Evolutionary conservation across 2,888 invertebrate species (phyloP).

Genomic region (Drosophila vallismaia): DNA sequence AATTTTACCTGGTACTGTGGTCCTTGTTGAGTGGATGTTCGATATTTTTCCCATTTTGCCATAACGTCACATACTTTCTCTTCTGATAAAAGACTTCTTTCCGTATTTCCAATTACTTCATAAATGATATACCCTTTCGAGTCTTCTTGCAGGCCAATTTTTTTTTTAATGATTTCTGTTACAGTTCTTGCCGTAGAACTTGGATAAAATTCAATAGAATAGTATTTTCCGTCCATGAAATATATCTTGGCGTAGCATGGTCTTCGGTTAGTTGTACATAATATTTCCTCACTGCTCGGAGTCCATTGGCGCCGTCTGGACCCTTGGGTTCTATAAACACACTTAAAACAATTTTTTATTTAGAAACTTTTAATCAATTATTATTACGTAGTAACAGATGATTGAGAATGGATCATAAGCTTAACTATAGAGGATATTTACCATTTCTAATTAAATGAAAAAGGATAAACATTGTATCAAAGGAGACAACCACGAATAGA

Average conservation of each 20-base stretch:
- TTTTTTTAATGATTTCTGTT: conserved; percentile 93
- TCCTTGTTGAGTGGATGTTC: conserved; percentile 88
- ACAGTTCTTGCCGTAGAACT: conserved; percentile 96
- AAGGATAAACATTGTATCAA: no score
- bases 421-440: no score
- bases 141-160: conserved; percentile 88
- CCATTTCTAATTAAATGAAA: no score
- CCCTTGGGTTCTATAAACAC: conserved; percentile 89
- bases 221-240: conserved; percentile 97
- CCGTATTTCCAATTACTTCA: conserved; percentile 94
- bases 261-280: conserved; percentile 95
- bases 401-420: no score
- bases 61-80: conserved; percentile 97
- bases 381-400: no score
- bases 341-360: conserved; percentile 83
- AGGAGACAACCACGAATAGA: no score
- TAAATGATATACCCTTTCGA: conserved; percentile 93
- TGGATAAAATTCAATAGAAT: conserved; percentile 97
- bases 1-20: conserved; percentile 74
- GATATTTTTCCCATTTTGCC: conserved; percentile 96
- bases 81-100: conserved; percentile 92
- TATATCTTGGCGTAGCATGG: conserved; percentile 96
- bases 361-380: neutral
- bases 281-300: conserved; percentile 95
- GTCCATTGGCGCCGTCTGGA: conserved; percentile 93